Evolutionary conservation across 2,888 invertebrate genomes (phyloP).

Genomic region (Acrobasis suavella): DNA sequence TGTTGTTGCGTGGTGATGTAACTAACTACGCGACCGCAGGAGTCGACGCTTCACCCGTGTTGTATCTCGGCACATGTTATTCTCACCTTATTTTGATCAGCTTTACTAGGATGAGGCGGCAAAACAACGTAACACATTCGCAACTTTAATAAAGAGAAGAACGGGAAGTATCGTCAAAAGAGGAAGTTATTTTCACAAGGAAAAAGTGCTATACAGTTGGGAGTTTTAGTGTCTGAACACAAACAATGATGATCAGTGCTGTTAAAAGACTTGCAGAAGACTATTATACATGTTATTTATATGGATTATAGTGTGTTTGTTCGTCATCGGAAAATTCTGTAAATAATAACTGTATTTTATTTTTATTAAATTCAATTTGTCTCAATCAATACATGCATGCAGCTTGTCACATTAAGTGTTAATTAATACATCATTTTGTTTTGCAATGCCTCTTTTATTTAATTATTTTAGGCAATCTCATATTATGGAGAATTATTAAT

Average conservation of each 20-base stretch:
- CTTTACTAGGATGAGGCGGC: constrained; percentile 65
- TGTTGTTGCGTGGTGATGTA: constrained; percentile 74
- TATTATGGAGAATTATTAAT: no score
- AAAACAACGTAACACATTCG: constrained; percentile 44
- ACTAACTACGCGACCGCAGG: constrained; percentile 50
- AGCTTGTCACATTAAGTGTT: constrained; percentile 35
- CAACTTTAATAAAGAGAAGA: constrained; percentile 48
- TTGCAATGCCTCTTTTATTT: constrained; percentile 25
- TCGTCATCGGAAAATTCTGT: constrained; percentile 39
- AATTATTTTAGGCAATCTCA: not conserved
- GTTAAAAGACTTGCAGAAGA: constrained; percentile 40
- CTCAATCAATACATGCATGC: constrained; percentile 34
- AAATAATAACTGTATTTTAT: constrained; percentile 42
- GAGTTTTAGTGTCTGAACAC: constrained; percentile 38
- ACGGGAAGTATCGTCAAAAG: constrained; percentile 31
- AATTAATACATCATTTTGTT: constrained; percentile 45
- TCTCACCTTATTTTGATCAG: constrained; percentile 66
- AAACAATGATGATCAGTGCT: constrained; percentile 40
- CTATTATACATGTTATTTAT: constrained; percentile 38
- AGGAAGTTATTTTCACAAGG: constrained; percentile 27
- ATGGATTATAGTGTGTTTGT: constrained; percentile 42
- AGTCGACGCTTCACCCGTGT: constrained; percentile 48
- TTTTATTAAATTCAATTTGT: constrained; percentile 32
- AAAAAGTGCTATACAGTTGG: constrained; percentile 32
- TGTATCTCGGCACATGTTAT: constrained; percentile 51